Evolutionary conservation across 2,888 invertebrate genomes (phyloP).

Genomic region (Nomada flava): DNA sequence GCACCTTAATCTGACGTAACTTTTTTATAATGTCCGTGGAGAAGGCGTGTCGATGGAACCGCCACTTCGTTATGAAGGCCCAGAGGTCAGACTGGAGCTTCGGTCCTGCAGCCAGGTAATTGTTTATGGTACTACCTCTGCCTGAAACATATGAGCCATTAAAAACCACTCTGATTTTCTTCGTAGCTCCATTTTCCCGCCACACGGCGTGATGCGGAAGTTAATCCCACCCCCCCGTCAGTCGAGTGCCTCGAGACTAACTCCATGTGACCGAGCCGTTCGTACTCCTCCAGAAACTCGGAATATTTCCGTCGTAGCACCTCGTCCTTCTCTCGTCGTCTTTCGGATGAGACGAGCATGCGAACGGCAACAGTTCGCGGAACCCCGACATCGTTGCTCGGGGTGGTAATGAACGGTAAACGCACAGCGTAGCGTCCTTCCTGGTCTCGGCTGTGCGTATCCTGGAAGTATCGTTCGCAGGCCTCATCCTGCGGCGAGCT

Average conservation of each 20-base stretch:
- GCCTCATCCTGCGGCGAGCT: background rate
- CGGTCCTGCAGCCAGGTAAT: background rate
- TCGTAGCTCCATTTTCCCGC: background rate
- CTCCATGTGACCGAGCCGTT: background rate
- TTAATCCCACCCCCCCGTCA: background rate
- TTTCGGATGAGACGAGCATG: background rate
- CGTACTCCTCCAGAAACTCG: background rate
- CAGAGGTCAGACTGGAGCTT: no score
- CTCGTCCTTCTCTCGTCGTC: background rate
- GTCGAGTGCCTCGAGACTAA: background rate
- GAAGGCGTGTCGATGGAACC: no score
- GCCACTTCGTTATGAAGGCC: no score
- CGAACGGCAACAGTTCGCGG: background rate
- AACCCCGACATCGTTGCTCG: background rate
- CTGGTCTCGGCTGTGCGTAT: background rate
- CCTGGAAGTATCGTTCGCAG: background rate
- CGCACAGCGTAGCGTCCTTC: conserved; percentile 5
- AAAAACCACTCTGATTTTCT: background rate
- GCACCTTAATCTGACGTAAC: no score
- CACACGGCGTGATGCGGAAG: conserved; percentile 5
- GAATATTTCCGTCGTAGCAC: background rate
- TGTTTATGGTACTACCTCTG: background rate
- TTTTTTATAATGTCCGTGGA: no score
- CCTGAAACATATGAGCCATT: background rate
- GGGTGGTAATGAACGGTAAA: background rate